Percentiles rank a stretch among this genome's conserved stretches.
These are phyloP conservation scores for Zeus faber DNA, from an alignment of 2,113 vertebrate species.

Conservation along the genomic window DNA sequence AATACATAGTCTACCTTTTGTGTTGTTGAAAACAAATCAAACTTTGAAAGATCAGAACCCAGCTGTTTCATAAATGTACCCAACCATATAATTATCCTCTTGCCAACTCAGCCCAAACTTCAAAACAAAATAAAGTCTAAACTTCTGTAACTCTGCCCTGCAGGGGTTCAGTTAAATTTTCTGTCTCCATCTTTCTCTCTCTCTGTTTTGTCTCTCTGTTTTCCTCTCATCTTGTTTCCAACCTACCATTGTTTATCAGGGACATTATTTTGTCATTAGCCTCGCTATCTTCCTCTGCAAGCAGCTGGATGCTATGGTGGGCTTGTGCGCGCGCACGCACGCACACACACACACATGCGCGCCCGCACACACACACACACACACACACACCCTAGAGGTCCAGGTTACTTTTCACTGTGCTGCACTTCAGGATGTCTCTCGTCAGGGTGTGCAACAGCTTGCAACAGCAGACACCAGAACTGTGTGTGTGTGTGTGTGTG, in stretches of 20 bases:
- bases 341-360: constrained; percentile 2
- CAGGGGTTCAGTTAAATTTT: constrained; percentile 22
- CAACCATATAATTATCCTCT: constrained; percentile 28
- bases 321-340: constrained; percentile 1
- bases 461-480: too few species aligned
- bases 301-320: constrained; percentile 4
- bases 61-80: constrained; percentile 26
- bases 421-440: too few species aligned
- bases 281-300: constrained; percentile 31
- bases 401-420: too few species aligned
- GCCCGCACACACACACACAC: constrained; percentile 2
- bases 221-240: constrained; percentile 4
- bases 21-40: too few species aligned
- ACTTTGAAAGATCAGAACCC: too few species aligned
- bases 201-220: background rate
- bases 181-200: background rate
- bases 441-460: too few species aligned
- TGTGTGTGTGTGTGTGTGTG: too few species aligned
- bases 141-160: constrained; percentile 15
- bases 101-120: constrained; percentile 10
- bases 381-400: constrained; percentile 20
- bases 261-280: constrained; percentile 52
- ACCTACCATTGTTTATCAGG: constrained; percentile 48
- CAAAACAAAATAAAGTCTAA: constrained; percentile 31
- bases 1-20: constrained; percentile 7